A percentile compares a stretch with the other conserved stretches of the same genome.
Conservation (phyloP, 2,113 vertebrate species). For the Acanthochromis polyacanthus region DNA sequence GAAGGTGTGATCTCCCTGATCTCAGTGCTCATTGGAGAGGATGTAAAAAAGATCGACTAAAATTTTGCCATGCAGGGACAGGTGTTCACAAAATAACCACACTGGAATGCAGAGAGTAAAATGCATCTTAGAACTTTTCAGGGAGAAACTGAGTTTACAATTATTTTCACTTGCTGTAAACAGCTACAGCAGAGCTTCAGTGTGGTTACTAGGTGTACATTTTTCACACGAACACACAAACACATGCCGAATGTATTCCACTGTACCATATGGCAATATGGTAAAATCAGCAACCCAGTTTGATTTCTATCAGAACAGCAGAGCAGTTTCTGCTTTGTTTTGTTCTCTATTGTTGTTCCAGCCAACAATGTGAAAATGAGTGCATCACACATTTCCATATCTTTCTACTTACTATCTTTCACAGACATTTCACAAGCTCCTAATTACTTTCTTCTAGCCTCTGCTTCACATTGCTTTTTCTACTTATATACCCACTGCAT, state of each 20-base stretch:
- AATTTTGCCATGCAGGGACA: slow-evolving; percentile 58
- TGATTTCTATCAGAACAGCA: not conserved
- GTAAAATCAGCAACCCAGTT: too few relatives aligned
- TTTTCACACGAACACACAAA: slow-evolving; percentile 28
- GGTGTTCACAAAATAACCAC: slow-evolving; percentile 42
- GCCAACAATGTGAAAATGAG: not conserved
- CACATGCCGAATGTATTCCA: not conserved
- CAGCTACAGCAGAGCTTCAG: slow-evolving; percentile 49
- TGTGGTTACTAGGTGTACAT: slow-evolving; percentile 59
- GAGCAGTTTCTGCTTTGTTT: slow-evolving; percentile 5
- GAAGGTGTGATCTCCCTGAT: slow-evolving; percentile 31
- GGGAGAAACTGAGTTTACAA: not conserved
- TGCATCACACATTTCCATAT: slow-evolving; percentile 5
- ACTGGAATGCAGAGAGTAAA: slow-evolving; percentile 31
- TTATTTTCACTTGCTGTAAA: not conserved
- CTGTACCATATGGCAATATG: not conserved
- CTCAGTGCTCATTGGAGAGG: slow-evolving; percentile 15
- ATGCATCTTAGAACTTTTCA: not conserved
- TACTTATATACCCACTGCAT: slow-evolving; percentile 14
- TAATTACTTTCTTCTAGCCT: slow-evolving; percentile 12
- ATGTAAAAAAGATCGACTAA: slow-evolving; percentile 14
- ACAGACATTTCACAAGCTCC: slow-evolving; percentile 11
- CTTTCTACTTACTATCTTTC: not conserved
- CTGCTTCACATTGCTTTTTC: slow-evolving; percentile 16
- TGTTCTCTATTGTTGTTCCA: not conserved